Conservation (phyloP, 2,888 invertebrate species). For the Scaptodrosophila latifasciaeformis region DNA sequence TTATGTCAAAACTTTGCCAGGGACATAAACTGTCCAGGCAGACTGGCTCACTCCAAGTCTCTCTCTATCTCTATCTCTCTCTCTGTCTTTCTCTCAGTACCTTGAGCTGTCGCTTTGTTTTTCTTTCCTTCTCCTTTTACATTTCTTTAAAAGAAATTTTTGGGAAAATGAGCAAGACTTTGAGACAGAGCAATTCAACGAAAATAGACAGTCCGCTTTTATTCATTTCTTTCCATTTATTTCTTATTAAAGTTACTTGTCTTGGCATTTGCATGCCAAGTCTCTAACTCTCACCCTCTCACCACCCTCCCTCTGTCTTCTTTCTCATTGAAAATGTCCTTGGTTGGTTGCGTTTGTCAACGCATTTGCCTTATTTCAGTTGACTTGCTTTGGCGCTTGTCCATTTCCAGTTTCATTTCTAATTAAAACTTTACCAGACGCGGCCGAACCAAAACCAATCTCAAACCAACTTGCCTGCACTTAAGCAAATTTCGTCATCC, state of each 20-base stretch:
- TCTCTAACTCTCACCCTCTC: too few species aligned
- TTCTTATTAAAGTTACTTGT: constrained; percentile 3
- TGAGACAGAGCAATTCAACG: too few species aligned
- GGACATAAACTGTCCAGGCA: constrained; percentile 39
- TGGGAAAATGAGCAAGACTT: too few species aligned
- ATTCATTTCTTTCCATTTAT: not conserved
- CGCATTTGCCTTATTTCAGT: constrained; percentile 62
- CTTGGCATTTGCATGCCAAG: not conserved
- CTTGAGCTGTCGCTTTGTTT: not conserved
- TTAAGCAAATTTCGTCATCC: constrained; percentile 59
- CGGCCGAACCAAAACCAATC: too few species aligned
- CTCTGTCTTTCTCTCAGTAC: too few species aligned
- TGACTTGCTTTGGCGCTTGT: constrained; percentile 37
- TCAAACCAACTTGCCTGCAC: constrained; percentile 39
- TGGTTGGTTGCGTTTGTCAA: constrained; percentile 47
- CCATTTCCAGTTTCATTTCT: constrained; percentile 59
- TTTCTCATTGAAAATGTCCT: not conserved
- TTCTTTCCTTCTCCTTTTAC: not conserved
- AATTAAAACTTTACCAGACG: constrained; percentile 55
- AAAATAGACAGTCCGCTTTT: too few species aligned
- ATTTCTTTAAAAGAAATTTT: too few species aligned
- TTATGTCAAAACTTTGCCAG: constrained; percentile 62
- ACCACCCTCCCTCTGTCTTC: too few species aligned
- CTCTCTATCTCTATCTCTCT: too few species aligned
- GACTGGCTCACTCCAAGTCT: not conserved